Evolutionary conservation across 1,140 invertebrate species (phyloP), one percentile per base, ranked within the genome.

Genomic region (Ostrea edulis): DNA sequence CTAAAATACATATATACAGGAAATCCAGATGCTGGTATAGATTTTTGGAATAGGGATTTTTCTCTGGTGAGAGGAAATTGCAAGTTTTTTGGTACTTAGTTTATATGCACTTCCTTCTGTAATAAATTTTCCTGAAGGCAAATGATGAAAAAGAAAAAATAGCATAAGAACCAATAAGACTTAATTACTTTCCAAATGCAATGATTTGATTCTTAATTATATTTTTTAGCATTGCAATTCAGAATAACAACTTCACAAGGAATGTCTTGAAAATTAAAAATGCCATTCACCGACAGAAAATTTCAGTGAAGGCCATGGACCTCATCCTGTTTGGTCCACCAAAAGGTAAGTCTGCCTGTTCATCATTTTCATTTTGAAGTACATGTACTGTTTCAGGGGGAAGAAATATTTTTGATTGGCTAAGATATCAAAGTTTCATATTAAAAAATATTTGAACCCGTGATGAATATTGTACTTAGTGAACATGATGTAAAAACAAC

Each of bases 301-400:
- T 99, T 86, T 97, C 98, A 5, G 95, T 99, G 44, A 99, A 99
- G 95, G 98, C 98, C 58, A 99, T 98, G 97, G 98, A 99, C 95
- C 97, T 98, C 87, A 98, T 99, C 11, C 95, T 99, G 12, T 99
- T 99, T 96, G 98, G 98, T 71, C 97, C 98, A 86, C 98, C 98
- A n/a, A 98, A 98, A 97, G 97, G 98, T 98, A 96, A 83, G 17
- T 8, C 8, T 29, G 53, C 68, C 12, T 17, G 25, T 8, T 52
- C 22, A 25, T 25, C 71, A 35, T 81, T 14, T 51, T 52, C n/a
- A 17, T 85, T 22, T n/a, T 54, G n/a, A 44, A 44, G 14, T 44
- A 52, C 12, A 84, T 9, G 51, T 14, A 71, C 9, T 22, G 12
- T 68, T 53, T n/a, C 53, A 53, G 55, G 77, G 8, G 2, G 2